Conservation (phyloP, 2,888 invertebrate genomes). For the Timandra comae region DNA sequence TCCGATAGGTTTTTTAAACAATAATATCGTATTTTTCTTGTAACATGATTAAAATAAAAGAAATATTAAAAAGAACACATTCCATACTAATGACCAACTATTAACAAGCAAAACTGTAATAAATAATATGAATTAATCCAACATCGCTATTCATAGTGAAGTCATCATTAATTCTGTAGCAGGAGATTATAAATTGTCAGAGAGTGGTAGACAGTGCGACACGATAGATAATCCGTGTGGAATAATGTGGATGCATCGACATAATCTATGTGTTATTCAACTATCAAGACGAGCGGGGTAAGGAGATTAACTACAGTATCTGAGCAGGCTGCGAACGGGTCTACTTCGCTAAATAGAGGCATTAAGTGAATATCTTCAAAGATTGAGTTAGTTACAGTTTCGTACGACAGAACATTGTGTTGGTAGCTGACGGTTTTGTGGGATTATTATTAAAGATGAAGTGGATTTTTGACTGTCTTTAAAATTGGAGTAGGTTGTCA, state of each 20-base stretch:
- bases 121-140: slow-evolving; percentile 14
- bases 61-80: too few species aligned
- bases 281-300: slow-evolving; percentile 37
- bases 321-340: slow-evolving; percentile 22
- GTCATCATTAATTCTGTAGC: slow-evolving; percentile 39
- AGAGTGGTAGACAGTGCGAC: slow-evolving; percentile 35
- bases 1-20: too few species aligned
- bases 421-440: too few species aligned
- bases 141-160: slow-evolving; percentile 11
- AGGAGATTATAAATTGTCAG: slow-evolving; percentile 36
- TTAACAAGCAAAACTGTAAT: too few species aligned
- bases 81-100: too few species aligned
- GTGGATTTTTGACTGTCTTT: too few species aligned
- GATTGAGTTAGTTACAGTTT: too few species aligned
- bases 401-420: too few species aligned
- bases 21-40: too few species aligned
- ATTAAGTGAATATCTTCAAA: slow-evolving; percentile 22
- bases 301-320: slow-evolving; percentile 47
- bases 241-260: slow-evolving; percentile 49
- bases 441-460: too few species aligned
- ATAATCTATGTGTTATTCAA: slow-evolving; percentile 48
- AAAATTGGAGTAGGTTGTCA: too few species aligned
- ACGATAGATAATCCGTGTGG: slow-evolving; percentile 48
- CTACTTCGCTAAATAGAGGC: slow-evolving; percentile 18
- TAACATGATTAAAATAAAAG: too few species aligned